These are phyloP conservation scores for Prolemur simus DNA, from an alignment of 2,113 vertebrate genomes.

Conservation along the genomic window DNA sequence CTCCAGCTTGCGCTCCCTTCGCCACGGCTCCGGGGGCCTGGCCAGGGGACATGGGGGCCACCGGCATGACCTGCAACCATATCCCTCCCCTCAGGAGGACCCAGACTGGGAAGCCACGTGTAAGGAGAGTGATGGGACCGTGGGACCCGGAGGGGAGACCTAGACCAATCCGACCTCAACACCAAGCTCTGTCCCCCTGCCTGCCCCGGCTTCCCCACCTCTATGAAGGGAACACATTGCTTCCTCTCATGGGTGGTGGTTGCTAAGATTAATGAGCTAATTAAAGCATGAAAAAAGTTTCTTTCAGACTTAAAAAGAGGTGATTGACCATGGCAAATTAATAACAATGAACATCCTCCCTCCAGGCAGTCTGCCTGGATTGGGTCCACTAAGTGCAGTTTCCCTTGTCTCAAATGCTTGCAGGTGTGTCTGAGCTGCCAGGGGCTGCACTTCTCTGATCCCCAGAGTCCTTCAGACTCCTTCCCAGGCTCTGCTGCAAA, in stretches of 20 bases:
- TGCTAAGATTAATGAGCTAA: conserved; percentile 63
- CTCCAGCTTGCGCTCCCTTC: not conserved
- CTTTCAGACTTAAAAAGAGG: conserved; percentile 41
- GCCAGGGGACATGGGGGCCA: not conserved
- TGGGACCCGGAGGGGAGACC: not conserved
- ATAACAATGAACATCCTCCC: not conserved
- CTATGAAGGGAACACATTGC: not conserved
- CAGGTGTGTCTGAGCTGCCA: not conserved
- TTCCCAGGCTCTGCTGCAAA: not conserved
- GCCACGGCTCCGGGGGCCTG: not conserved
- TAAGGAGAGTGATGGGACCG: not conserved
- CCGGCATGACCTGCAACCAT: not conserved
- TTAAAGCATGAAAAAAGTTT: conserved; percentile 41
- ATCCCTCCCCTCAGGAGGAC: not conserved
- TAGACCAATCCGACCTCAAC: not conserved
- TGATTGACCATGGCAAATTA: conserved; percentile 22
- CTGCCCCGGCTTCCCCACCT: not conserved
- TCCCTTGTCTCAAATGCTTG: not conserved
- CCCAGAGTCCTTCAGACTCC: not conserved
- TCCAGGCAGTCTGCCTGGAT: conserved; percentile 47
- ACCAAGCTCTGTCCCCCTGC: not conserved
- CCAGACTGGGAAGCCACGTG: not conserved
- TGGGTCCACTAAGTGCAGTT: not conserved
- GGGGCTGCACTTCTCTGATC: not conserved
- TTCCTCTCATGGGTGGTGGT: not conserved